These are phyloP conservation scores for Drosophila ficusphila DNA, from an alignment of 1,140 invertebrate species.

Conservation along the genomic window DNA sequence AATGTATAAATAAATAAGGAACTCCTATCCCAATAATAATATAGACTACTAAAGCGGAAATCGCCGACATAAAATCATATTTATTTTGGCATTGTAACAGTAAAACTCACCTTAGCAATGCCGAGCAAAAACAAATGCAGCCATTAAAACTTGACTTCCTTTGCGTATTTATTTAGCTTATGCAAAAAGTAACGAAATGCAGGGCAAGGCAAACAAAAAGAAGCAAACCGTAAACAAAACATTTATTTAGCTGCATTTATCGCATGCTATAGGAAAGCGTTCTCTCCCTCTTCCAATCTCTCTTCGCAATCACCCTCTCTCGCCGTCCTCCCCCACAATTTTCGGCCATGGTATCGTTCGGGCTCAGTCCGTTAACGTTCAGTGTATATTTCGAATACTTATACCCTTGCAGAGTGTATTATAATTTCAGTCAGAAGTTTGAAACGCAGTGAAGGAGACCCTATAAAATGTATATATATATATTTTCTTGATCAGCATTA, in stretches of 20 bases:
- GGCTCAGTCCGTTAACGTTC: too few species aligned
- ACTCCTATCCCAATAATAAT: neutral
- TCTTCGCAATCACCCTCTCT: constrained; percentile 1
- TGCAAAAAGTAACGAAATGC: constrained; percentile 38
- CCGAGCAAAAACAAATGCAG: constrained; percentile 11
- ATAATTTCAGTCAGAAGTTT: too few species aligned
- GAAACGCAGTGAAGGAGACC: too few species aligned
- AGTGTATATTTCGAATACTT: too few species aligned
- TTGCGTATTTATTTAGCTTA: constrained; percentile 25
- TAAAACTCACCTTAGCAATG: constrained; percentile 11
- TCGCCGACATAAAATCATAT: constrained; percentile 9
- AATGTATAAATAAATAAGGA: neutral
- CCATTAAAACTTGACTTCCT: constrained; percentile 17
- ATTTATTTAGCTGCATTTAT: constrained; percentile 51
- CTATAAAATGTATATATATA: too few species aligned
- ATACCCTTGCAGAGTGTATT: too few species aligned
- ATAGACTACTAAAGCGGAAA: constrained; percentile 7
- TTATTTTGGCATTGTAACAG: neutral
- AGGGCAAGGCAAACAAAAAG: constrained; percentile 30
- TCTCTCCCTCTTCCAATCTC: constrained; percentile 13
- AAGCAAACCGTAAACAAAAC: constrained; percentile 33
- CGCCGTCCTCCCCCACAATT: constrained; percentile 8
- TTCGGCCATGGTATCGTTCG: too few species aligned
- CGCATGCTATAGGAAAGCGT: constrained; percentile 47
- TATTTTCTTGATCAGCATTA: too few species aligned